Conservation (phyloP, 2,797 vertebrate genomes). For the Aulostomus chinensis region DNA sequence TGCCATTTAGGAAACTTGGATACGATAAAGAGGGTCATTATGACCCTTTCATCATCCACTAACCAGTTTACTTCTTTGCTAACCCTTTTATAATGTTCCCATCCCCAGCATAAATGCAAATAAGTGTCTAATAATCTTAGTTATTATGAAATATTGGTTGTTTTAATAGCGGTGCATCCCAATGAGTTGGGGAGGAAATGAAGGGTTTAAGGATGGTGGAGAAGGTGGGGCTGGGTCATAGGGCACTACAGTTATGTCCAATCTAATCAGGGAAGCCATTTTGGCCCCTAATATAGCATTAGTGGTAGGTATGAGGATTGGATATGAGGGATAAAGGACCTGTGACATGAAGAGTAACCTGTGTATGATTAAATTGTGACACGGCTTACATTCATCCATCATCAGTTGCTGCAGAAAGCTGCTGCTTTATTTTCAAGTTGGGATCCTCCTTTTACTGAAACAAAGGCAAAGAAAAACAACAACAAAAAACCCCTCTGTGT, state of each 20-base stretch:
- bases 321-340: conserved; percentile 23
- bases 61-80: conserved; percentile 62
- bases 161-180: conserved; percentile 55
- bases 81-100: conserved; percentile 45
- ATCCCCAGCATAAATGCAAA: conserved; percentile 65
- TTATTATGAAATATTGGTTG: conserved; percentile 63
- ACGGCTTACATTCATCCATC: conserved; percentile 3
- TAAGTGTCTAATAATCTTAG: conserved; percentile 63
- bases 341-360: conserved; percentile 24
- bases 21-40: conserved; percentile 50
- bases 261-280: conserved; percentile 54
- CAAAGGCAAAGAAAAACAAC: conserved; percentile 5
- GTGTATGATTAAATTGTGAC: conserved; percentile 11
- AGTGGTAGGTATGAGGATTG: too few relatives aligned
- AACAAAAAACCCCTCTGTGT: too few relatives aligned
- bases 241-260: conserved; percentile 46
- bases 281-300: conserved; percentile 47
- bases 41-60: conserved; percentile 61
- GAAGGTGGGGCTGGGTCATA: conserved; percentile 9
- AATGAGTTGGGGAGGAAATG: conserved; percentile 9
- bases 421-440: not conserved
- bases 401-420: conserved; percentile 4
- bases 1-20: conserved; percentile 44
- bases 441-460: conserved; percentile 13
- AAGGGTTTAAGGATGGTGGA: conserved; percentile 53